These are phyloP conservation scores for Caranx melampygus DNA, from an alignment of 2,113 vertebrate species.

Conservation along the genomic window DNA sequence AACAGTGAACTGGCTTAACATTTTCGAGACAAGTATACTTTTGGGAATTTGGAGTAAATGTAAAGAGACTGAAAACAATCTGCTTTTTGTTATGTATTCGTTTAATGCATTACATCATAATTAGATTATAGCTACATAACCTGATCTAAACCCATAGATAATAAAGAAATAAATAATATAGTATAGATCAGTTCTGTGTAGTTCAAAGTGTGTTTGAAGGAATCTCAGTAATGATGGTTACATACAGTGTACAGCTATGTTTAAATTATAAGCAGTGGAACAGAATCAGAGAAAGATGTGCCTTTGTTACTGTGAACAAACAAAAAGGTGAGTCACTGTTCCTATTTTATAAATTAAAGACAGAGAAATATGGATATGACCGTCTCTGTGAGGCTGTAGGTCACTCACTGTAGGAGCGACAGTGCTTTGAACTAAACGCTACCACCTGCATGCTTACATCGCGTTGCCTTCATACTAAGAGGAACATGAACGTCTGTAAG, in stretches of 20 bases:
- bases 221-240: background rate
- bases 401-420: too few species aligned
- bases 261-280: too few species aligned
- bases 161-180: background rate
- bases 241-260: too few species aligned
- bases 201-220: too few species aligned
- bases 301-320: too few species aligned
- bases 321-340: too few species aligned
- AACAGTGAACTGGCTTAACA: background rate
- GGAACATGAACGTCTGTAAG: background rate
- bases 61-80: background rate
- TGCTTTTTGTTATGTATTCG: background rate
- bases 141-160: background rate
- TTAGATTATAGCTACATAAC: background rate
- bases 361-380: too few species aligned
- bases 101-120: constrained; percentile 20
- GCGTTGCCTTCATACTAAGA: background rate
- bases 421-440: too few species aligned
- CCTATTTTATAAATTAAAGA: too few species aligned
- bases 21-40: constrained; percentile 2
- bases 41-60: background rate
- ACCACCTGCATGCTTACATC: too few species aligned
- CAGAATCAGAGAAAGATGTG: too few species aligned
- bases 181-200: background rate
- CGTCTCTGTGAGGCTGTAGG: too few species aligned